phyloP scores from a whole-genome alignment of 2,888 invertebrate genomes.

The Rhagonycha fulva region DNA sequence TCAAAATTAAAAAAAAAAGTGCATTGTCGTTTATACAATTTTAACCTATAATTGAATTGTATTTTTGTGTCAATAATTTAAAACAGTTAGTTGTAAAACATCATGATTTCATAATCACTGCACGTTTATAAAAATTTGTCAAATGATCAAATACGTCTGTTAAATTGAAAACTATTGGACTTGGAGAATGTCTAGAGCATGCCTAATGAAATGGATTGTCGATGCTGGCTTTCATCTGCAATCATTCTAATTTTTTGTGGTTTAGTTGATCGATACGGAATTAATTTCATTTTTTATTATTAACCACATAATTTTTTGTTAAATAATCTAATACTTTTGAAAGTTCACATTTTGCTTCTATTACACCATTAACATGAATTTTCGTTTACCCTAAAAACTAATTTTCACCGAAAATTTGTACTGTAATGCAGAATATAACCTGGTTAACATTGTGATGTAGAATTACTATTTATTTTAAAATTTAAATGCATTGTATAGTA shows the following conservation, averaged over 20 bases:
- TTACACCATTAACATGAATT: neutral
- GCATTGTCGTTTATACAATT: neutral
- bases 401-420: too few species aligned
- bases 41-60: neutral
- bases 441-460: too few species aligned
- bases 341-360: neutral
- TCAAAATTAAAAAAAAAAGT: neutral
- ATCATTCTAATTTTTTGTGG: neutral
- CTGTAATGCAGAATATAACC: too few species aligned
- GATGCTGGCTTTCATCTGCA: neutral
- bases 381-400: neutral
- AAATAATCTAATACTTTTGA: neutral
- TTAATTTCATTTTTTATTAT: neutral
- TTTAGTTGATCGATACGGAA: neutral
- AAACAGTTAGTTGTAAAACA: neutral
- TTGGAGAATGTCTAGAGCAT: neutral
- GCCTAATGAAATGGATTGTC: neutral
- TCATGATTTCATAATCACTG: neutral
- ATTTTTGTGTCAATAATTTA: neutral
- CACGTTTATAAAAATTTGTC: neutral
- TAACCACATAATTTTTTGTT: neutral
- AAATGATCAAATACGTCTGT: neutral
- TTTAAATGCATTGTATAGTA: neutral
- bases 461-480: neutral
- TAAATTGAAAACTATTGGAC: neutral